Conservation (phyloP, 2,888 invertebrate genomes). For the Acleris cristana region DNA sequence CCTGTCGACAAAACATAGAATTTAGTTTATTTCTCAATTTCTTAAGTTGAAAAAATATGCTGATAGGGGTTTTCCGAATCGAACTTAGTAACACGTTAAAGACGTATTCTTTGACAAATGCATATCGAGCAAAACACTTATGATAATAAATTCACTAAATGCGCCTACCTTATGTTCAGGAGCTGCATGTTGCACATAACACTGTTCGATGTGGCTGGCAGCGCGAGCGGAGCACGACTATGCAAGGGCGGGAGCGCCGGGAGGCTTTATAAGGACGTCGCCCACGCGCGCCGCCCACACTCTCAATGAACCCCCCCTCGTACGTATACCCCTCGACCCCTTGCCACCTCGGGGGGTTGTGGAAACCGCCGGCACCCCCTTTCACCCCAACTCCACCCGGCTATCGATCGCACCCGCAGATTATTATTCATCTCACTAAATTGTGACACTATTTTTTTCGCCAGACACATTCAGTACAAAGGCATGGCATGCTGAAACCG, state of each 20-base stretch:
- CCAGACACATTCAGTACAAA: slow-evolving; percentile 21
- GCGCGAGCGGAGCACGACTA: slow-evolving; percentile 69
- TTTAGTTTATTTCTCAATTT: too few relatives aligned
- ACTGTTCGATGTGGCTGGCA: slow-evolving; percentile 58
- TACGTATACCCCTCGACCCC: slow-evolving; percentile 48
- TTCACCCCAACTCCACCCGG: slow-evolving; percentile 54
- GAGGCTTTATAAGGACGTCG: slow-evolving; percentile 75
- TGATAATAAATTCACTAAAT: slow-evolving; percentile 22
- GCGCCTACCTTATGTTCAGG: slow-evolving; percentile 67
- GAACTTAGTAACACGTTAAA: too few relatives aligned
- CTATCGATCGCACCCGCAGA: slow-evolving; percentile 79
- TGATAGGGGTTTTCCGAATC: too few relatives aligned
- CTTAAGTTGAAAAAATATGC: too few relatives aligned
- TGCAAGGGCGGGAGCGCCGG: slow-evolving; percentile 64
- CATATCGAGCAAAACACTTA: background rate
- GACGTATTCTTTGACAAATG: too few relatives aligned
- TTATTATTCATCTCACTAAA: slow-evolving; percentile 75
- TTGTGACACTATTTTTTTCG: slow-evolving; percentile 57
- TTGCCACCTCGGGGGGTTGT: slow-evolving; percentile 42
- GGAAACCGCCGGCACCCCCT: slow-evolving; percentile 38
- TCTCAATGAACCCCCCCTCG: slow-evolving; percentile 85
- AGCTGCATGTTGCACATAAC: slow-evolving; percentile 67
- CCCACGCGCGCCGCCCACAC: slow-evolving; percentile 86
- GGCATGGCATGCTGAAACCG: slow-evolving; percentile 13
- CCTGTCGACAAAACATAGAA: slow-evolving; percentile 47